Evolutionary conservation across 1,140 invertebrate species (phyloP), one percentile per base, ranked within the genome.

Genomic region (Colletes latitarsis): DNA sequence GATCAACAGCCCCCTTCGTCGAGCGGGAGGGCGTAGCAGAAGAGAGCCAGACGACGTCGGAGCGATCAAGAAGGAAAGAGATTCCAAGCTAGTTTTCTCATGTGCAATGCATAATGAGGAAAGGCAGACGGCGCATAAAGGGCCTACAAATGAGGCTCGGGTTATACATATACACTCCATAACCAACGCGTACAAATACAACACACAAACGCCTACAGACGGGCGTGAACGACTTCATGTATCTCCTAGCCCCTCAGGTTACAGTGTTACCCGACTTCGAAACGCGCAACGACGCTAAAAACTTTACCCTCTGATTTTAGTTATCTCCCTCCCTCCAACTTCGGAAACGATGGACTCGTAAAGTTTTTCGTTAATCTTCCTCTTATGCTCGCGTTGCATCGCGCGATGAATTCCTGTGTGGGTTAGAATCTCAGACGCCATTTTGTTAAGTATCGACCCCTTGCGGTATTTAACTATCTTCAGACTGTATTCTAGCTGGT

Each of bases 21-120:
- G 70, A 86, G 85, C 83, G 83, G 82, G 79, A 58, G 55, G 83
- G 79, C 52, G 49, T 12, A 8, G 46, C 19, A 66, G 21, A 68
- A 71, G 66, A 86, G 78, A 85, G 77, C 19, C 62, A 77, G 82
- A 76, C 58, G 21, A 58, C 41, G 57, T 17, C n/a, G 64, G n/a
- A 55, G 52, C 3, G 77, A 77, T 55, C 52, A 64, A 76, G 67
- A 77, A 21, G 30, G 68, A 70, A 67, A 79, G 83, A 82, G 88
- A 90, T 90, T 91, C 82, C 73, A 89, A 90, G 88, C 89, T 93
- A 93, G 92, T 93, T 93, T 93, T 93, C 92, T 93, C 93, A 93
- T 93, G 93, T 93, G 92, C 92, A 92, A 93, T 93, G 92, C 90
- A 93, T 93, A 93, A 93, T 93, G 91, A 93, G 92, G 89, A 86